A percentile compares a stretch with the other conserved stretches of the same genome.
phyloP scores from a whole-genome alignment of 2,797 vertebrate genomes.

The Prionace glauca region DNA sequence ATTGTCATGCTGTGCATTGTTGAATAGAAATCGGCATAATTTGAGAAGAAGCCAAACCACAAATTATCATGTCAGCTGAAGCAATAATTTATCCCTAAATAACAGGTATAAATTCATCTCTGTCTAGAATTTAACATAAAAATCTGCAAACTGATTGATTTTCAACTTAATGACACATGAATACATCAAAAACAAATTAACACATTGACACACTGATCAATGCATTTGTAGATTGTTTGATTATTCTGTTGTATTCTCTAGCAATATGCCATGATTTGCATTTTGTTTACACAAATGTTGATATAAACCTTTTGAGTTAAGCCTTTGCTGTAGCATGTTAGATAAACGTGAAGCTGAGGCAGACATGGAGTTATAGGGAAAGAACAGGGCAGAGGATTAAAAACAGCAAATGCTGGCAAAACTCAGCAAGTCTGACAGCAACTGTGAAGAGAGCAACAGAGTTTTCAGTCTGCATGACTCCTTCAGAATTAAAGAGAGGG shows the following conservation, averaged over 20 bases:
- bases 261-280: too few relatives aligned
- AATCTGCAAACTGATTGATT: background rate
- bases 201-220: background rate
- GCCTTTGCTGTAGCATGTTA: background rate
- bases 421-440: too few relatives aligned
- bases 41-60: background rate
- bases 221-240: background rate
- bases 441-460: too few relatives aligned
- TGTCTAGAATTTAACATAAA: background rate
- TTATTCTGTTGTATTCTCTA: background rate
- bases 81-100: background rate
- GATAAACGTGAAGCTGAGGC: background rate
- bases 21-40: background rate
- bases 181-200: background rate
- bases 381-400: background rate
- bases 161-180: slow-evolving; percentile 2
- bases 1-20: background rate
- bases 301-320: background rate
- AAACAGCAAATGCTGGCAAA: too few relatives aligned
- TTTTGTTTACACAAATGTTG: background rate
- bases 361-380: background rate
- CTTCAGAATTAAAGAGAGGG: too few relatives aligned
- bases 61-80: background rate
- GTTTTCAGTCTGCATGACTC: too few relatives aligned
- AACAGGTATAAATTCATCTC: background rate